Base-by-base conservation (phyloP, 2,888 invertebrate species). In the Chironomus riparius region DNA sequence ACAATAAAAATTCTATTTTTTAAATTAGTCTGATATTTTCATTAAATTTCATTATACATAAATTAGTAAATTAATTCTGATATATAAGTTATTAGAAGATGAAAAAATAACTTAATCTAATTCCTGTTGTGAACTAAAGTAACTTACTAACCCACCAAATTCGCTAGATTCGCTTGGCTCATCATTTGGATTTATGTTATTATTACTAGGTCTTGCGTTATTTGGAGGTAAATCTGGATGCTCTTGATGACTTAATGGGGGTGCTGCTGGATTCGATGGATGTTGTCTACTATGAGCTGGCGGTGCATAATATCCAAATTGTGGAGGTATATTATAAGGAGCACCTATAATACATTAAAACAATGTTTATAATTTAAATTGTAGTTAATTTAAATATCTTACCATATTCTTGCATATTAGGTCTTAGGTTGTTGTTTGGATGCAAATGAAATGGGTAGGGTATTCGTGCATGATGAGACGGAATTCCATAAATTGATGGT, bases 91-190 rank as follows among this genome's bases (percentile, higher is more conserved):
- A 56, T 15, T 15, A 18, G 56, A 18, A 56, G n/a, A 7, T 18
- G 56, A 56, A 18, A 38, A 12, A 15, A 22, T 12, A 56, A 69
- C 69, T 76, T 76, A 76, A 68, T 76, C 76, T 69, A 76, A 69
- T 69, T 94, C 94, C 83, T 94, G 89, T 84, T 95, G 95, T 82
- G 94, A 94, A 79, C 94, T 94, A 85, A 95, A 95, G 85, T 95
- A 95, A 83, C 94, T 94, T 77, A 95, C 95, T 80, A 95, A 87
- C 4, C 95, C 95, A 56, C 94, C 94, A 83, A 95, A 95, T 82
- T 94, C 94, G 70, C 93, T 90, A 78, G 88, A 79, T 62, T 80
- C 83, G 12, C 86, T 84, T 76, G 84, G 85, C 22, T 74, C 56
- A 56, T 56, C 56, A 56, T 56, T 56, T 1, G 56, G 56, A 56